Evolutionary conservation across 1,140 invertebrate genomes (phyloP).

Genomic region (Teleopsis dalmanni): DNA sequence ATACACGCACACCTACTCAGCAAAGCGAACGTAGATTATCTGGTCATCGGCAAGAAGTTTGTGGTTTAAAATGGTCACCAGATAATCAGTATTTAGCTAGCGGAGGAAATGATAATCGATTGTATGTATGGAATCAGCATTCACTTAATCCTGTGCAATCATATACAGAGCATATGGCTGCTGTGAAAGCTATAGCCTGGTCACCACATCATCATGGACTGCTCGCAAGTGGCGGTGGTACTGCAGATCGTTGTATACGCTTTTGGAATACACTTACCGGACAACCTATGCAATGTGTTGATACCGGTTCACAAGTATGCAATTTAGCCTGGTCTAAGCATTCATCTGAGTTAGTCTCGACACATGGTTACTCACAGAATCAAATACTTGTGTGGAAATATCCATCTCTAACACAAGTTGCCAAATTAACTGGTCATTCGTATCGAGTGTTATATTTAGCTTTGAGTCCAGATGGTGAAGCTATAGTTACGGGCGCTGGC

Average conservation of each 20-base stretch:
- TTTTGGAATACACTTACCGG: slow-evolving; percentile 99
- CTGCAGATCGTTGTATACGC: slow-evolving; percentile 93
- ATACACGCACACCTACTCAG: slow-evolving; percentile 78
- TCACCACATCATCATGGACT: slow-evolving; percentile 98
- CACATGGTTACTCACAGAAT: slow-evolving; percentile 99
- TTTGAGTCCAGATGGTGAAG: slow-evolving; percentile 97
- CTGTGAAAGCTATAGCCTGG: slow-evolving; percentile 99
- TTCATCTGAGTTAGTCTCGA: slow-evolving; percentile 94
- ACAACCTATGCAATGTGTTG: slow-evolving; percentile 96
- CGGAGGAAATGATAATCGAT: slow-evolving; percentile 97
- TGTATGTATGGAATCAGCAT: slow-evolving; percentile 96
- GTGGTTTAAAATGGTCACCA: slow-evolving; percentile 98
- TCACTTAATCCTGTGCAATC: slow-evolving; percentile 85
- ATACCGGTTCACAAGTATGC: slow-evolving; percentile 97
- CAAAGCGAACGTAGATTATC: slow-evolving; percentile 71
- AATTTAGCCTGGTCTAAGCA: slow-evolving; percentile 99
- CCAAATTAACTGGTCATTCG: slow-evolving; percentile 96
- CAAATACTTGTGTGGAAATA: slow-evolving; percentile 99
- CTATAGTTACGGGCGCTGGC: slow-evolving; percentile 97
- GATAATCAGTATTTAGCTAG: slow-evolving; percentile 97
- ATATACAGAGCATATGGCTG: slow-evolving; percentile 95
- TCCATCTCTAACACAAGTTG: slow-evolving; percentile 87
- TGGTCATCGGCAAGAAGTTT: slow-evolving; percentile 96
- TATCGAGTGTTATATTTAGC: slow-evolving; percentile 96
- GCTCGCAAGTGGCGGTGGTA: slow-evolving; percentile 94